Evolutionary conservation across 2,113 vertebrate species (phyloP).

Genomic region (Pteropus alecto): DNA sequence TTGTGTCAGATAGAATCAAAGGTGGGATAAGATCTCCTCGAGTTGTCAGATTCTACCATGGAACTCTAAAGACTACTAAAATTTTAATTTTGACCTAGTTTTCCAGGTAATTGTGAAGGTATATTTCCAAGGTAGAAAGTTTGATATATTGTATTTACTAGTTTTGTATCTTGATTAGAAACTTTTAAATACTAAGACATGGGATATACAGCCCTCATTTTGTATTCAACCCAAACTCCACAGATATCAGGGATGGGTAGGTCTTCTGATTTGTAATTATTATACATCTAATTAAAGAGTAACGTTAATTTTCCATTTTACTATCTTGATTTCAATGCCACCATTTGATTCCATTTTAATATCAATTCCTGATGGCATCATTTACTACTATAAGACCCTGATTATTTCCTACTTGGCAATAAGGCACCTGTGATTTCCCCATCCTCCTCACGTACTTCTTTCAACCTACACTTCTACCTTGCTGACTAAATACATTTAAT

Average conservation of each 20-base stretch:
- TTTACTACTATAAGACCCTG: background rate
- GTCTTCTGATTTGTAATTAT: background rate
- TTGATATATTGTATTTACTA: background rate
- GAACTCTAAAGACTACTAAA: background rate
- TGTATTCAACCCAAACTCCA: background rate
- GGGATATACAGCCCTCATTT: background rate
- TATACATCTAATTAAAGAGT: background rate
- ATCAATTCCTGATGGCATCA: background rate
- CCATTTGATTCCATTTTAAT: background rate
- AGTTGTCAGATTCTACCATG: background rate
- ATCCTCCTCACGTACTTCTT: background rate
- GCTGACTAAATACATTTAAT: background rate
- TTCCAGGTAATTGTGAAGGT: background rate
- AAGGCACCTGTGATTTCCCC: background rate
- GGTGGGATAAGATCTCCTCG: background rate
- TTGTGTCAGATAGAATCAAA: background rate
- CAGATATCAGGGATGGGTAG: rapidly evolving
- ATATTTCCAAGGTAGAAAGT: background rate
- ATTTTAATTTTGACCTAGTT: background rate
- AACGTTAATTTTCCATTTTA: background rate
- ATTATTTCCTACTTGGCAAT: background rate
- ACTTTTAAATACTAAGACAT: background rate
- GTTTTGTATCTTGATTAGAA: background rate
- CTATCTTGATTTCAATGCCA: background rate
- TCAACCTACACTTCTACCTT: background rate